These are phyloP conservation scores for Ceyx cyanopectus DNA, from an alignment of 2,113 vertebrate species.

Conservation along the genomic window DNA sequence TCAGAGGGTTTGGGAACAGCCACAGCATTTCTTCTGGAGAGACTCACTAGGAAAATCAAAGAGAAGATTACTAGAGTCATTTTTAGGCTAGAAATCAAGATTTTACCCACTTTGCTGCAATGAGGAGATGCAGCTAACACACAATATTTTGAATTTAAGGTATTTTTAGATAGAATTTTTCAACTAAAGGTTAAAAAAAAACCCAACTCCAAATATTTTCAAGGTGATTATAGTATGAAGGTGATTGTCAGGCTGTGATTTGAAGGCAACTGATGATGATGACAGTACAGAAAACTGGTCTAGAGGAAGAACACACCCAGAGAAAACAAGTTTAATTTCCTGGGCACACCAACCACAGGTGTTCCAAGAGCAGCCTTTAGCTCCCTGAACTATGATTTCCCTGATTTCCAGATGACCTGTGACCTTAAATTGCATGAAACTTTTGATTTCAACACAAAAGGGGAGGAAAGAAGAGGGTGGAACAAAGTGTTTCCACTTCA, in stretches of 20 bases:
- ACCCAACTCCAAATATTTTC: neutral
- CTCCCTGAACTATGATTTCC: neutral
- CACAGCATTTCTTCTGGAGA: neutral
- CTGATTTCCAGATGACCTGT: too few relatives aligned
- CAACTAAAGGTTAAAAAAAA: neutral
- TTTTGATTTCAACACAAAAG: neutral
- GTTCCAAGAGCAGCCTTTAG: neutral
- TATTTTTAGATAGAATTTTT: neutral
- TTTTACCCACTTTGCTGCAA: neutral
- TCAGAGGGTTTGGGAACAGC: neutral
- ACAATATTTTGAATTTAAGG: neutral
- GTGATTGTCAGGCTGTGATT: neutral
- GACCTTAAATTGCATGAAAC: neutral
- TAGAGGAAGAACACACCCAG: neutral
- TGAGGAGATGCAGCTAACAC: neutral
- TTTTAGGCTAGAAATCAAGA: neutral
- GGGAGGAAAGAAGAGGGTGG: neutral
- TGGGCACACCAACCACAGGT: neutral
- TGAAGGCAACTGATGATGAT: neutral
- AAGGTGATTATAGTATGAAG: neutral
- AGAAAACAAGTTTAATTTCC: neutral
- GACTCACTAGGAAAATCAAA: conserved; percentile 4
- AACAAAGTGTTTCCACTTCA: neutral
- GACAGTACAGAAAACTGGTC: neutral
- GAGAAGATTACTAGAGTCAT: neutral